phyloP scores from a whole-genome alignment of 2,113 vertebrate genomes.

The Osmerus mordax region DNA sequence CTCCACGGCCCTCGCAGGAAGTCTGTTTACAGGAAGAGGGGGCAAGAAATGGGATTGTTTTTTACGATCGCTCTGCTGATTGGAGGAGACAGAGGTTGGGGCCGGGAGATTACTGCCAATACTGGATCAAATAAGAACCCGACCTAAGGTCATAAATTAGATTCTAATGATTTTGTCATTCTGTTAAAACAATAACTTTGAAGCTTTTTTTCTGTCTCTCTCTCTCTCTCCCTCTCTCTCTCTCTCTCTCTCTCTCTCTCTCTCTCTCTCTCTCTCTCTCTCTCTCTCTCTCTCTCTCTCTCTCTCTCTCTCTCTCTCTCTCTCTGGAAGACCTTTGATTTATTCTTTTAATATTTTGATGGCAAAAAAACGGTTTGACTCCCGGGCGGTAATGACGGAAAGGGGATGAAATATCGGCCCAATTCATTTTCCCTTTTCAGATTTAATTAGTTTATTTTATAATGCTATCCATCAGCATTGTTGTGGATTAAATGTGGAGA shows the following conservation, averaged over 20 bases:
- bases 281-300: too few species aligned
- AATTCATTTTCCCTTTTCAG: slow-evolving; percentile 87
- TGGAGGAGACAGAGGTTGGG: slow-evolving; percentile 42
- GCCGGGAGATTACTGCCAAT: background rate
- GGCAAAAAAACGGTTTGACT: slow-evolving; percentile 81
- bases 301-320: too few species aligned
- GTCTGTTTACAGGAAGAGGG: slow-evolving; percentile 40
- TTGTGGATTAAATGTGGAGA: slow-evolving; percentile 81
- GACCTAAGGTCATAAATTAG: slow-evolving; percentile 77
- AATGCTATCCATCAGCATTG: slow-evolving; percentile 86
- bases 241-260: too few species aligned
- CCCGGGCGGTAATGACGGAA: slow-evolving; percentile 78
- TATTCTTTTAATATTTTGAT: slow-evolving; percentile 96
- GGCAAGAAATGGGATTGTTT: slow-evolving; percentile 55
- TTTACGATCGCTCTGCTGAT: slow-evolving; percentile 49
- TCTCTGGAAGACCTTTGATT: slow-evolving; percentile 78
- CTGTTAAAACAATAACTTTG: slow-evolving; percentile 75
- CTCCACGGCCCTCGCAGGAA: slow-evolving; percentile 21
- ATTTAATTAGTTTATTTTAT: slow-evolving; percentile 89
- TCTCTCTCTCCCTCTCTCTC: slow-evolving; percentile 25
- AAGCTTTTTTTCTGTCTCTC: slow-evolving; percentile 56
- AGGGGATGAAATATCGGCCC: slow-evolving; percentile 80
- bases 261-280: too few species aligned
- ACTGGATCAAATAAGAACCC: slow-evolving; percentile 59
- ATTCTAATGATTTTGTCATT: slow-evolving; percentile 83